These are phyloP conservation scores for Torymus aiolomorphi DNA, from an alignment of 2,888 invertebrate genomes.

Conservation along the genomic window DNA sequence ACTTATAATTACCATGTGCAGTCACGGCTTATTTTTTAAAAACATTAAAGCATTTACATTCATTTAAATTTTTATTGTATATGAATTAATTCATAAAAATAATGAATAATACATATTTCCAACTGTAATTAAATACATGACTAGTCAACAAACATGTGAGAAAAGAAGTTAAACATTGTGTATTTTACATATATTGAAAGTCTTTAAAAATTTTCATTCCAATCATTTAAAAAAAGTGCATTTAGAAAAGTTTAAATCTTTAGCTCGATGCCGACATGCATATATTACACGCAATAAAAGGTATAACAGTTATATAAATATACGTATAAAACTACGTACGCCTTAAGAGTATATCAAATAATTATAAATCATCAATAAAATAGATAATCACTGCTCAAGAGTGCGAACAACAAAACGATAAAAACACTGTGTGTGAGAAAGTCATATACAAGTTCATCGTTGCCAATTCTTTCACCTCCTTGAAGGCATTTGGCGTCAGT, in stretches of 20 bases:
- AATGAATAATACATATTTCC: too few species aligned
- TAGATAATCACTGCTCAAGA: conserved; percentile 35
- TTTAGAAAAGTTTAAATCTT: background rate
- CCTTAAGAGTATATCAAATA: conserved; percentile 26
- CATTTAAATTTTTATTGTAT: too few species aligned
- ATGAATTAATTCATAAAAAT: too few species aligned
- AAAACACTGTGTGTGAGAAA: conserved; percentile 48
- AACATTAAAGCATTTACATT: too few species aligned
- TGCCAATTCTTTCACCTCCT: conserved; percentile 35
- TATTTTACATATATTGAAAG: too few species aligned
- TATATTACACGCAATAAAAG: conserved; percentile 27
- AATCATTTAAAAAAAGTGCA: too few species aligned
- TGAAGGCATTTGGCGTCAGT: conserved; percentile 21
- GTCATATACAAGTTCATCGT: conserved; percentile 43
- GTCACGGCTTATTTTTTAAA: too few species aligned
- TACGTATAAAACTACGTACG: conserved; percentile 33
- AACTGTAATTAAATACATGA: too few species aligned
- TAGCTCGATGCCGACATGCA: background rate
- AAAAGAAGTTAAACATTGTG: too few species aligned
- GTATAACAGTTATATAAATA: conserved; percentile 35
- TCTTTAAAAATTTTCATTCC: too few species aligned
- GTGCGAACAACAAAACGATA: conserved; percentile 48
- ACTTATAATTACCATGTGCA: too few species aligned
- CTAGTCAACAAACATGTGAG: too few species aligned
- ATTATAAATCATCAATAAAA: conserved; percentile 37